These are phyloP conservation scores for Drosophila santomea DNA, from an alignment of 1,140 invertebrate species.

Conservation along the genomic window DNA sequence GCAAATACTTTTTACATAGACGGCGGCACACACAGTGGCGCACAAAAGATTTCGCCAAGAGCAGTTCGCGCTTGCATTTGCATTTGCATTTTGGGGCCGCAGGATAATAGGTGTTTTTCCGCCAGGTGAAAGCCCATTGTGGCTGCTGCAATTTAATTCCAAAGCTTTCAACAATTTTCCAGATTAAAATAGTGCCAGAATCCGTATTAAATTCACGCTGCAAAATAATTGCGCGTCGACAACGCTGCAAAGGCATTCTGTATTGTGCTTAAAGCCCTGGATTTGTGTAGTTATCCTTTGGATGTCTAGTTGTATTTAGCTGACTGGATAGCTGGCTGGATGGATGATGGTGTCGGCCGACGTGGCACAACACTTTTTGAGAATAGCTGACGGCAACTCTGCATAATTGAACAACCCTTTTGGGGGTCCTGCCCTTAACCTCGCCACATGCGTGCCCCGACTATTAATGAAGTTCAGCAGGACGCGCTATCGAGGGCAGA, in stretches of 20 bases:
- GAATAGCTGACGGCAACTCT: conserved; percentile 48
- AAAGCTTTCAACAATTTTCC: conserved; percentile 40
- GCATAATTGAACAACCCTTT: conserved; percentile 45
- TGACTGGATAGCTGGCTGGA: too few relatives aligned
- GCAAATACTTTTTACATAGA: conserved; percentile 42
- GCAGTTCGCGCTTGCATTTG: conserved; percentile 39
- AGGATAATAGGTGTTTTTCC: conserved; percentile 26
- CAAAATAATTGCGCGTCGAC: too few relatives aligned
- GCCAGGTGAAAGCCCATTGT: conserved; percentile 37
- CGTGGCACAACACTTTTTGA: conserved; percentile 10
- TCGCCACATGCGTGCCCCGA: conserved; percentile 45
- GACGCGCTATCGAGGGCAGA: conserved; percentile 11
- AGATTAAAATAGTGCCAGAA: conserved; percentile 59
- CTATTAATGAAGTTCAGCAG: conserved; percentile 67
- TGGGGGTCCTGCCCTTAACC: background rate
- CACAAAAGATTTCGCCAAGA: conserved; percentile 30
- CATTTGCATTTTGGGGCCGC: conserved; percentile 19
- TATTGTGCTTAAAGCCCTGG: background rate
- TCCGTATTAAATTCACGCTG: conserved; percentile 50
- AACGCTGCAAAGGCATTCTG: conserved; percentile 4
- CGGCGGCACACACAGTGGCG: conserved; percentile 21
- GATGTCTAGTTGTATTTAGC: too few relatives aligned
- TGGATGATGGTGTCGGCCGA: too few relatives aligned
- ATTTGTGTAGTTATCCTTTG: background rate
- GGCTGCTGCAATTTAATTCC: conserved; percentile 29